A percentile compares a stretch with the other conserved stretches of the same genome.
Evolutionary conservation across 2,888 invertebrate genomes (phyloP).

Genomic region (Cryptus armator): DNA sequence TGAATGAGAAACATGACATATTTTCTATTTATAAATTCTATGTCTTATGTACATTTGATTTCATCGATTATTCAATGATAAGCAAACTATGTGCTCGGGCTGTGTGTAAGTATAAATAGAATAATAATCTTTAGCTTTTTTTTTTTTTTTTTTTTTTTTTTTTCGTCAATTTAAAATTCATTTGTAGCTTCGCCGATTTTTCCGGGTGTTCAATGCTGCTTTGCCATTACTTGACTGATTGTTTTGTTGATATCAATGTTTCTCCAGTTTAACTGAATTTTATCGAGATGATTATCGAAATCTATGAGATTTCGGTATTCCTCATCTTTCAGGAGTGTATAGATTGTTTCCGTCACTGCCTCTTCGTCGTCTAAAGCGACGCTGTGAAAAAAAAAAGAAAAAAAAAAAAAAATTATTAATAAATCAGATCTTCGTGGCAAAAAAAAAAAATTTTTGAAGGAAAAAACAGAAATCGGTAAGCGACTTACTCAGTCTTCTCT

Average conservation of each 20-base stretch:
- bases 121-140: conserved; percentile 54
- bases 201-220: conserved; percentile 66
- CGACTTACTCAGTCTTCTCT: conserved; percentile 85
- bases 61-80: conserved; percentile 65
- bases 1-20: conserved; percentile 69
- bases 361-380: conserved; percentile 83
- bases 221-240: conserved; percentile 85
- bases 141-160: conserved; percentile 24
- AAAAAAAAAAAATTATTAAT: too few species aligned
- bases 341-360: conserved; percentile 88
- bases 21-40: conserved; percentile 72
- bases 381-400: conserved; percentile 71
- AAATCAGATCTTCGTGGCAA: not conserved
- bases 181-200: not conserved
- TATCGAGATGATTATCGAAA: conserved; percentile 98
- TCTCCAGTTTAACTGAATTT: conserved; percentile 95
- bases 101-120: conserved; percentile 71
- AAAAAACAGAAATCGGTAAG: not conserved
- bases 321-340: conserved; percentile 90
- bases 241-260: conserved; percentile 90
- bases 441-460: not conserved
- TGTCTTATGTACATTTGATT: conserved; percentile 73
- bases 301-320: conserved; percentile 94
- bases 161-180: conserved; percentile 3
- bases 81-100: conserved; percentile 65